phyloP scores from a whole-genome alignment of 2,797 vertebrate species.

The Girardinus metallicus region DNA sequence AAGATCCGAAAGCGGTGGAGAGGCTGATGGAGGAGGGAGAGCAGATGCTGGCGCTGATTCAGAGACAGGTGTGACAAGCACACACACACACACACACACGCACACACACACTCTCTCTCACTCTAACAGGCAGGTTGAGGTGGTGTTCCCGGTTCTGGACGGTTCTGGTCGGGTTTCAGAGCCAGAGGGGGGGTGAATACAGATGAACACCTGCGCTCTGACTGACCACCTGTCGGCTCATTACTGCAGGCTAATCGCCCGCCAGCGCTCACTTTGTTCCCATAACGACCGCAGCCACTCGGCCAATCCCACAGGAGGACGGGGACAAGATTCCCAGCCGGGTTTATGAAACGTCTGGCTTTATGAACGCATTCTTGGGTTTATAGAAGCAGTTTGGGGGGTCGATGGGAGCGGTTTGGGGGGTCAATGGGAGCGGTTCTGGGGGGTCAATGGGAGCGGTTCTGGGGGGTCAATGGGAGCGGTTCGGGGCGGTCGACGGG shows the following conservation, averaged over 20 bases:
- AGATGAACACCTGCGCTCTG: slow-evolving; percentile 70
- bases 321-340: no score
- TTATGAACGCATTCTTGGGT: no score
- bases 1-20: slow-evolving; percentile 84
- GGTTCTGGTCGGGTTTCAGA: not conserved
- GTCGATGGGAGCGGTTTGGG: rapidly evolving
- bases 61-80: slow-evolving; percentile 86
- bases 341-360: no score
- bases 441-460: no score
- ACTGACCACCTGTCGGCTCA: slow-evolving; percentile 59
- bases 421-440: no score
- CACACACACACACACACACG: slow-evolving; percentile 5
- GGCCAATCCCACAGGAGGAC: slow-evolving; percentile 34
- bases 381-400: no score
- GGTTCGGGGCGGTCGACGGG: rapidly evolving
- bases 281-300: slow-evolving; percentile 59
- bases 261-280: slow-evolving; percentile 66
- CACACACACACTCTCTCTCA: not conserved
- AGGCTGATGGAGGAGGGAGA: slow-evolving; percentile 84
- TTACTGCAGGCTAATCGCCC: slow-evolving; percentile 61
- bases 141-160: not conserved
- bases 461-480: no score
- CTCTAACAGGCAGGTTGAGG: not conserved
- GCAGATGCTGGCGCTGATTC: slow-evolving; percentile 84
- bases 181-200: slow-evolving; percentile 33